Evolutionary conservation across 2,888 invertebrate genomes (phyloP).

Genomic region (Sericinus montela): DNA sequence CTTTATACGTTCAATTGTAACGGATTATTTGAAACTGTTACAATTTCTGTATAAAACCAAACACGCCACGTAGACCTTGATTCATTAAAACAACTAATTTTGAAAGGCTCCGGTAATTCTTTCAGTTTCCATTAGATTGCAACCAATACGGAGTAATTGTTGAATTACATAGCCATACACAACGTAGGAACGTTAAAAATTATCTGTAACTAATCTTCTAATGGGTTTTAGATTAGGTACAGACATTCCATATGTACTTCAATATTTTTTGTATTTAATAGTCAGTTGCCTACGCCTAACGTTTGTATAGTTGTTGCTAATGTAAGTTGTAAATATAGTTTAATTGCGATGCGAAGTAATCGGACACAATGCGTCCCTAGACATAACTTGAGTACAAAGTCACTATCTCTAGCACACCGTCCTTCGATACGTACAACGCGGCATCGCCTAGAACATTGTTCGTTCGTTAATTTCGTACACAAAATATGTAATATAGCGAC

Average conservation of each 20-base stretch:
- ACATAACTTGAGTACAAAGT: conserved; percentile 1
- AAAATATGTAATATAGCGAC: conserved; percentile 29
- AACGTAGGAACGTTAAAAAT: too few relatives aligned
- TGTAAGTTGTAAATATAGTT: too few relatives aligned
- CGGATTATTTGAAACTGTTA: conserved; percentile 1
- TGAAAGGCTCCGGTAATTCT: conserved; percentile 9
- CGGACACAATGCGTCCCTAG: conserved; percentile 12
- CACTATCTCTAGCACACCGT: conserved; percentile 18
- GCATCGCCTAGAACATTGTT: conserved; percentile 22
- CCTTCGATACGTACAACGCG: conserved; percentile 14
- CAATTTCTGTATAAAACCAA: conserved; percentile 2
- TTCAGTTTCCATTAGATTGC: too few relatives aligned
- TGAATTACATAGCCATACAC: too few relatives aligned
- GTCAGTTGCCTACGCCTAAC: too few relatives aligned
- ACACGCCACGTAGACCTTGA: conserved; percentile 16
- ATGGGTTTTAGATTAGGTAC: not conserved
- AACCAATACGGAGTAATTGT: too few relatives aligned
- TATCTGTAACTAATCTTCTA: too few relatives aligned
- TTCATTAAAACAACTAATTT: conserved; percentile 1
- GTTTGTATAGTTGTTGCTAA: too few relatives aligned
- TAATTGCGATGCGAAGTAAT: conserved; percentile 1
- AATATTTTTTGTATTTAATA: too few relatives aligned
- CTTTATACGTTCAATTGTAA: conserved; percentile 6
- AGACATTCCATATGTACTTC: too few relatives aligned
- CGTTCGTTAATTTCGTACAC: conserved; percentile 23